phyloP scores from a whole-genome alignment of 2,888 invertebrate species.

The Tortrix viridana region DNA sequence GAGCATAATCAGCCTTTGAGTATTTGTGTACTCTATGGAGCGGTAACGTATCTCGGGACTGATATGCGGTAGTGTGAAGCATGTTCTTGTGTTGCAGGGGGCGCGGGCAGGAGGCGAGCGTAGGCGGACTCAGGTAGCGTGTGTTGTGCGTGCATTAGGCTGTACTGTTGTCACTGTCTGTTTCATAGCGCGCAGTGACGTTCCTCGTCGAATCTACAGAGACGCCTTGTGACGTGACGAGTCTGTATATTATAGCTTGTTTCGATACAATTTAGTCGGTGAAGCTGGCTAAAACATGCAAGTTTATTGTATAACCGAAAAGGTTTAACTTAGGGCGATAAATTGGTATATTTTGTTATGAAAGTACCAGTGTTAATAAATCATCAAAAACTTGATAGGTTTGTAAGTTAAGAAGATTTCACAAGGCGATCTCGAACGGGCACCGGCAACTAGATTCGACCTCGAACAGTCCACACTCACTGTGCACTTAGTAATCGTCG shows the following conservation, averaged over 20 bases:
- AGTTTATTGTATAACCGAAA: background rate
- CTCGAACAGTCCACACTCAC: conserved; percentile 69
- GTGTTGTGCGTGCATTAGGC: conserved; percentile 84
- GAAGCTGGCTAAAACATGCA: background rate
- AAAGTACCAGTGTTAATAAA: conserved; percentile 9
- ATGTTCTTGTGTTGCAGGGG: conserved; percentile 83
- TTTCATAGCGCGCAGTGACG: conserved; percentile 80
- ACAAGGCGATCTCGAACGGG: conserved; percentile 56
- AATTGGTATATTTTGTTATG: background rate
- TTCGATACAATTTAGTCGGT: background rate
- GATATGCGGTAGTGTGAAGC: conserved; percentile 66
- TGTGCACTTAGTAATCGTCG: conserved; percentile 84
- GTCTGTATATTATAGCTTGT: background rate
- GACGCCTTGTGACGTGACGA: conserved; percentile 42
- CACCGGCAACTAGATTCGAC: conserved; percentile 66
- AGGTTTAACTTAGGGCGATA: background rate
- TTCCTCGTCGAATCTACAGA: conserved; percentile 71
- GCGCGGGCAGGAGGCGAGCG: conserved; percentile 75
- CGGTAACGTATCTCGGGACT: conserved; percentile 19
- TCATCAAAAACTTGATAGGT: conserved; percentile 5
- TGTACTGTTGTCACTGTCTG: conserved; percentile 83
- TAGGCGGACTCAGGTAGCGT: conserved; percentile 82
- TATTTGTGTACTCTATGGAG: background rate
- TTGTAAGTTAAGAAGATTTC: conserved; percentile 31
- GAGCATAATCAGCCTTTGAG: too few species aligned